Base-by-base conservation (phyloP, 1,140 invertebrate species). In the Gryllus bimaculatus region DNA sequence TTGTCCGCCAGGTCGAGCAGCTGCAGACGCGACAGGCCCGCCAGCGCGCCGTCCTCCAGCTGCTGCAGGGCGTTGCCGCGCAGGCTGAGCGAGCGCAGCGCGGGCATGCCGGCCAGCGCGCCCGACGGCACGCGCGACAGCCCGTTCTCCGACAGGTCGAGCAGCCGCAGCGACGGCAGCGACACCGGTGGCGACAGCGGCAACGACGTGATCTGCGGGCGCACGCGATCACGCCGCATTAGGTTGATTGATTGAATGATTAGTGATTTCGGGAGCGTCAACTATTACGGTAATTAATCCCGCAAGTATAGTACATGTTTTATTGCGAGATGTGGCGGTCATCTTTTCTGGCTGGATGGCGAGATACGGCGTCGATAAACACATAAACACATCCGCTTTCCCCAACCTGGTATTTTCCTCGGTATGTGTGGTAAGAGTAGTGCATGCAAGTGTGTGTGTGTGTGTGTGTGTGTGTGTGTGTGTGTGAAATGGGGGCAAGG, bases 1-100 rank as follows among this genome's bases (percentile, higher is more conserved):
- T 96, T 96, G n/a, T 91, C 90, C 78, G 89, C 89, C 5, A 95
- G 83, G 82, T 94, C 92, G n/a, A 96, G 83, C 79, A 90, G 86
- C 86, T 96, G 93, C 73, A 96, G 83, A 47, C 90, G 88, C n/a
- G 85, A 84, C 74, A 95, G 86, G 39, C 93, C 93, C 73, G 89
- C 88, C 76, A 96, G 92, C 0, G 91, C 89, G 2, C 89, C 89
- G 39, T 90, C 88, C 80, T 95, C 92, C 54, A 95, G 82, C 73
- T 90, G 85, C 78, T 90, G 89, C n/a, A 95, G 82, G 1, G 90
- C 88, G 84, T 96, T 98, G 79, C 92, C 90, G n/a, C 91, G 92
- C 66, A 97, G 85, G 83, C 92, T 92, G 8, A 97, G 85, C 81
- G 91, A 89, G 77, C 90, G 88, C 79, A 98, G 85, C 82, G 91